A percentile compares a stretch with the other conserved stretches of the same genome.
These are phyloP conservation scores for Seison nebaliae DNA, from an alignment of 1,140 invertebrate species.

Conservation along the genomic window DNA sequence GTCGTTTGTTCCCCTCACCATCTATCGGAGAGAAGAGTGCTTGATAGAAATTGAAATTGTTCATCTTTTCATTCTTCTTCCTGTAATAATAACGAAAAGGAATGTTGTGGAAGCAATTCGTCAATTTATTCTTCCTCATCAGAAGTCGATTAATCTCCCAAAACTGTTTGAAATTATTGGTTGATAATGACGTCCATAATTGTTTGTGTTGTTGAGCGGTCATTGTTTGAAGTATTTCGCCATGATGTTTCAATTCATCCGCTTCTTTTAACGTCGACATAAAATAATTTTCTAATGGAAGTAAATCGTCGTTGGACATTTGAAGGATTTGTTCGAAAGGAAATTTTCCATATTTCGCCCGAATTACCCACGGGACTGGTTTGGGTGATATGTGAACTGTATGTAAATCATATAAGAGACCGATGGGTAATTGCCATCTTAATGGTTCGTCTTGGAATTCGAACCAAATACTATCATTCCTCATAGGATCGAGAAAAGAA, in stretches of 20 bases:
- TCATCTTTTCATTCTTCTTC: constrained; percentile 17
- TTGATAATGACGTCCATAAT: constrained; percentile 78
- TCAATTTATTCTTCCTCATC: constrained; percentile 44
- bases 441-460: too few relatives aligned
- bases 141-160: constrained; percentile 79
- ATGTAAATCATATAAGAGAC: too few relatives aligned
- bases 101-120: constrained; percentile 61
- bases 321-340: too few relatives aligned
- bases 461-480: too few relatives aligned
- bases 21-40: constrained; percentile 23
- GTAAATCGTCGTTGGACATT: too few relatives aligned
- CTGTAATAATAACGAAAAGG: constrained; percentile 58
- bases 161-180: constrained; percentile 94
- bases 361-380: too few relatives aligned
- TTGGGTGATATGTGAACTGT: too few relatives aligned
- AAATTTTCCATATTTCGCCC: too few relatives aligned
- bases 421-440: too few relatives aligned
- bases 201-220: constrained; percentile 90
- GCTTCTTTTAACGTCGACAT: constrained; percentile 87
- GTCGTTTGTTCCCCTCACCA: constrained; percentile 19
- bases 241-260: constrained; percentile 71
- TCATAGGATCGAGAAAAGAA: too few relatives aligned
- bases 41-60: constrained; percentile 23
- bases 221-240: constrained; percentile 68
- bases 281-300: too few relatives aligned